These are phyloP conservation scores for Clinocottus analis DNA, from an alignment of 2,113 vertebrate genomes.

Conservation along the genomic window DNA sequence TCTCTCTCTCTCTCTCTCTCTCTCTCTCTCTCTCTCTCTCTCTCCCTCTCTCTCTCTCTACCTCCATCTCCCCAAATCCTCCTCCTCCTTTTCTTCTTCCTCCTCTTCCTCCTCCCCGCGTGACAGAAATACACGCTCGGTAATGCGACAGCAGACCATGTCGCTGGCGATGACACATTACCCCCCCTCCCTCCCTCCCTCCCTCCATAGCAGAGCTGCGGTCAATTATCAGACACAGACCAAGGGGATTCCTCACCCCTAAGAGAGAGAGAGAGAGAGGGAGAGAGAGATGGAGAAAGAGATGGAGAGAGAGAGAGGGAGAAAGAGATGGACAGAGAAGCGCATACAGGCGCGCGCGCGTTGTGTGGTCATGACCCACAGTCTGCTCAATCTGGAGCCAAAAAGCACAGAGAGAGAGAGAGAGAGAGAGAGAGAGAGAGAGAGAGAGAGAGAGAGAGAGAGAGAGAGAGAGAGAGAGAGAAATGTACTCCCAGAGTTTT, in stretches of 20 bases:
- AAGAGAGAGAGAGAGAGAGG: slow-evolving; percentile 1
- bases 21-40: slow-evolving; percentile 5
- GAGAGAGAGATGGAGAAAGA: not conserved
- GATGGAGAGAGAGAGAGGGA: not conserved
- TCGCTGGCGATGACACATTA: slow-evolving; percentile 72
- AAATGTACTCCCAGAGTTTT: not conserved
- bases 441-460: not conserved
- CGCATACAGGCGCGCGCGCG: not conserved
- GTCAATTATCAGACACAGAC: slow-evolving; percentile 73
- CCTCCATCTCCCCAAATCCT: too few relatives aligned
- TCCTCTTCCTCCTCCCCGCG: slow-evolving; percentile 23
- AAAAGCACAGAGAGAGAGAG: too few relatives aligned
- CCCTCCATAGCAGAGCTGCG: slow-evolving; percentile 56
- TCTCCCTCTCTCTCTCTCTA: slow-evolving; percentile 4
- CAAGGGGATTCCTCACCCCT: slow-evolving; percentile 72
- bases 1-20: slow-evolving; percentile 7
- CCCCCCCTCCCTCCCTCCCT: too few relatives aligned
- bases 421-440: not conserved
- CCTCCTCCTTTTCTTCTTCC: slow-evolving; percentile 14
- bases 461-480: not conserved
- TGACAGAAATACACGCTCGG: slow-evolving; percentile 74
- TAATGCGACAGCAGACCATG: slow-evolving; percentile 76
- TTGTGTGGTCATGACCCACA: slow-evolving; percentile 44
- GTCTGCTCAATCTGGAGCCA: slow-evolving; percentile 33
- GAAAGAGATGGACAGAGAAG: too few relatives aligned